Conservation (phyloP, 2,113 vertebrate genomes). For the Serilophus lunatus region DNA sequence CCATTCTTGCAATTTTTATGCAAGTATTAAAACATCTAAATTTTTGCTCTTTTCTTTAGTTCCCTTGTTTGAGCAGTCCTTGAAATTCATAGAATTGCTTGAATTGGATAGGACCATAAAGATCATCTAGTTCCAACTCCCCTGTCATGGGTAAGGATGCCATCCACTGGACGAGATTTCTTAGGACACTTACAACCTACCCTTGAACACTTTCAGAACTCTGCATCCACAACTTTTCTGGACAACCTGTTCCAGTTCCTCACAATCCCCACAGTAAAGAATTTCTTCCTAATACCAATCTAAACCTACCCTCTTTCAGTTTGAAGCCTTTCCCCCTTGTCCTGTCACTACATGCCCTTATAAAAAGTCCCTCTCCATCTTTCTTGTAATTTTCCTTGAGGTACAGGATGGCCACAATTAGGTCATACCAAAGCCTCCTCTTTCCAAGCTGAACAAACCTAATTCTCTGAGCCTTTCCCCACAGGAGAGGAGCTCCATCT, state of each 20-base stretch:
- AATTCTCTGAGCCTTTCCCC: background rate
- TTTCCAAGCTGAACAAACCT: background rate
- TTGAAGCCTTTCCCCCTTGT: background rate
- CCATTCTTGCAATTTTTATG: background rate
- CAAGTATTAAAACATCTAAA: background rate
- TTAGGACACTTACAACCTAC: background rate
- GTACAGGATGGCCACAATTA: background rate
- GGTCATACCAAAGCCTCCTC: accelerated
- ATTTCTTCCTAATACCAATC: background rate
- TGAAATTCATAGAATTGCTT: background rate
- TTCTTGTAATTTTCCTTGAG: background rate
- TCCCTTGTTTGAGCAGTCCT: background rate
- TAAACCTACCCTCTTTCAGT: background rate
- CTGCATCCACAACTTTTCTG: background rate
- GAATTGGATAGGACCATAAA: background rate
- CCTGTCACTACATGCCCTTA: background rate
- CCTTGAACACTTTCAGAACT: background rate
- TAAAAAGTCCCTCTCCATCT: background rate
- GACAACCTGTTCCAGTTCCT: no score
- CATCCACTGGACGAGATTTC: background rate
- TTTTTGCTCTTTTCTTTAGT: background rate
- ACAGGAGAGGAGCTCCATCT: background rate
- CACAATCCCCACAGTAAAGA: background rate
- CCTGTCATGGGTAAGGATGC: no score
- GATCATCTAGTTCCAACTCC: background rate